Base-by-base conservation (phyloP, 1,140 invertebrate species). In the Lepidurus arcticus region DNA sequence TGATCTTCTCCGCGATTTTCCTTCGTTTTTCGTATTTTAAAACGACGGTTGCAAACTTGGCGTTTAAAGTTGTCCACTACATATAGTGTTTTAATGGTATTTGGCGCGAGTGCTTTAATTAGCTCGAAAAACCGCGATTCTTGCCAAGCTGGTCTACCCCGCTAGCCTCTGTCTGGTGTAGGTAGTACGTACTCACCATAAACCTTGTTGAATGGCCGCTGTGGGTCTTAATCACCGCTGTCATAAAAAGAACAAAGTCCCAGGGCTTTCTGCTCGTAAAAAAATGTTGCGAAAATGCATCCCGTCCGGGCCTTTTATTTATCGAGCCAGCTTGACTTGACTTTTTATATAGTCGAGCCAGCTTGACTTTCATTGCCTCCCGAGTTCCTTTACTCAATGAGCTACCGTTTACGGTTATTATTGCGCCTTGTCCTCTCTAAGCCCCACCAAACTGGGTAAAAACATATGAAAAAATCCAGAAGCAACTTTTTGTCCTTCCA, bases 91-190 rank as follows among this genome's bases (percentile, higher is more conserved):
- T 34, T 65, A 5, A 0, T n/a, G 3, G 13, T 7, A n/a, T 11
- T 65, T 65, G 53, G 3, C 13, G 53, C 13, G 34, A 34, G 34
- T 65, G 21, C 13, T 65, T 65, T 9, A 65, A 65, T 65, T 65
- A 65, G 53, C 8, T 13, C 16, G 16, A 65, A 65, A 65, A 65
- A 65, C 53, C 21, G 21, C 53, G 16, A 21, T 21, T 16, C 53
- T 65, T 65, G 53, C 53, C 53, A 65, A 65, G 53, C 21, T 65
- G 21, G 16, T 65, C 53, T 65, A n/a, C 53, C 53, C 8, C 53
- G 53, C 0, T 21, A 65, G 9, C 6, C 16, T n/a, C 7, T 11
- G 16, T 65, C n/a, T 65, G 4, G 53, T 4, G 16, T 65, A 65
- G 21, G 21, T 13, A 16, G n/a, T 16, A 65, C 21, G 53, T 65